Percentiles rank a stretch among this genome's conserved stretches.
Conservation (phyloP, 37 sponge, comb jelly and placozoan genomes). For the Crambe crambe region DNA sequence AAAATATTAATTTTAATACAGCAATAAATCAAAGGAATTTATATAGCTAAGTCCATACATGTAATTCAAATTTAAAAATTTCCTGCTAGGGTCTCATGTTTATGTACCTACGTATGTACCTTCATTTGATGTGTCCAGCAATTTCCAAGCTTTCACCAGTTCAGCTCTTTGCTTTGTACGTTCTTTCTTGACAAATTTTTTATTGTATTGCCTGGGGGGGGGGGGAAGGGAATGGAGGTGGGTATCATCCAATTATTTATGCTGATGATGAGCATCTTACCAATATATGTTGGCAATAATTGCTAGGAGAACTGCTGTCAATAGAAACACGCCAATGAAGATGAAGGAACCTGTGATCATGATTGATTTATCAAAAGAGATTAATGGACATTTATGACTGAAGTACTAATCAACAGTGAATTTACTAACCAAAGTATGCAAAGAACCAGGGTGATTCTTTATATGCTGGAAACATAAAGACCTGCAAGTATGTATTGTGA, state of each 20-base stretch:
- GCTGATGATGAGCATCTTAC: too few relatives aligned
- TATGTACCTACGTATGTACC: constrained; percentile 37
- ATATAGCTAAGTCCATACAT: too few relatives aligned
- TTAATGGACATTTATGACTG: background rate
- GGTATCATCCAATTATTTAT: too few relatives aligned
- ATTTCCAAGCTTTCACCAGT: constrained; percentile 84
- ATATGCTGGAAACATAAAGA: constrained; percentile 26
- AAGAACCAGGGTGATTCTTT: constrained; percentile 2
- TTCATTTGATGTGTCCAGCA: constrained; percentile 50
- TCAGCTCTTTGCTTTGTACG: constrained; percentile 53
- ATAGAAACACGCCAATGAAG: constrained; percentile 68
- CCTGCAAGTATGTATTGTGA: background rate
- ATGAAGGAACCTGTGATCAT: constrained; percentile 49
- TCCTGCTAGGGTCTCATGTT: too few relatives aligned
- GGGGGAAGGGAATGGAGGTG: too few relatives aligned
- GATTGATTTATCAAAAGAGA: background rate
- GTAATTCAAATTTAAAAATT: too few relatives aligned
- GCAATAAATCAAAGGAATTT: too few relatives aligned
- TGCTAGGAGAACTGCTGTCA: constrained; percentile 73
- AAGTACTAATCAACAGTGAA: background rate
- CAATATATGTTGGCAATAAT: constrained; percentile 82
- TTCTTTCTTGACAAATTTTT: constrained; percentile 73
- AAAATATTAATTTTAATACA: too few relatives aligned
- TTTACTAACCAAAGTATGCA: constrained; percentile 17
- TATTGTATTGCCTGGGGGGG: constrained; percentile 67